Evolutionary conservation across 2,888 invertebrate species (phyloP).

Genomic region (Pterobdella sp.): DNA sequence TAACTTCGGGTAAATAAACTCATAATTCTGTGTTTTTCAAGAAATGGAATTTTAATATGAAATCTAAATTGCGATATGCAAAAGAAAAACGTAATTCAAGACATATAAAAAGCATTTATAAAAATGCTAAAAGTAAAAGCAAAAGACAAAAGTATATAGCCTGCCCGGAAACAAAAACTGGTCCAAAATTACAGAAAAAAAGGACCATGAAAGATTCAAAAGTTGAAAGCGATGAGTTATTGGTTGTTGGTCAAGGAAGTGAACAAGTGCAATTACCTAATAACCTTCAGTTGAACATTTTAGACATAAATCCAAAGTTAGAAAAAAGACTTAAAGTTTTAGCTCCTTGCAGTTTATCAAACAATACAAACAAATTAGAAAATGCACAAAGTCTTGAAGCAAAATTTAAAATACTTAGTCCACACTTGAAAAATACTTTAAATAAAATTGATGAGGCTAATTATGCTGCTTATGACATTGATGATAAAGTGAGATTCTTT

Average conservation of each 20-base stretch:
- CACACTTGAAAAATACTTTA: conserved; percentile 54
- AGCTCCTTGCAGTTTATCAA: not conserved
- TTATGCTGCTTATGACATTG: conserved; percentile 87
- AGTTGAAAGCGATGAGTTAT: not conserved
- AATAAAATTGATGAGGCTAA: conserved; percentile 63
- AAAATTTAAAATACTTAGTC: conserved; percentile 62
- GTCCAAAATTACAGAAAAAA: not conserved
- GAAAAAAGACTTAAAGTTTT: conserved; percentile 15
- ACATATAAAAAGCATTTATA: not conserved
- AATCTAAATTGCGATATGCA: conserved; percentile 5
- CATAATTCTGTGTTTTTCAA: not conserved
- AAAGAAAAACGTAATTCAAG: not conserved
- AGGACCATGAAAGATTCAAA: not conserved
- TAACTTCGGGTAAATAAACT: conserved; percentile 11
- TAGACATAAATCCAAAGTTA: not conserved
- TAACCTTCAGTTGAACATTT: not conserved
- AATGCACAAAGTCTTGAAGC: conserved; percentile 58
- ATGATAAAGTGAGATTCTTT: conserved; percentile 65
- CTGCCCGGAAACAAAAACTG: conserved; percentile 10
- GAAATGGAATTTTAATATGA: not conserved
- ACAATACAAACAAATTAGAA: not conserved
- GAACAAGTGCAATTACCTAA: conserved; percentile 3
- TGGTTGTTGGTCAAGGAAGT: not conserved
- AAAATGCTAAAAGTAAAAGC: not conserved
- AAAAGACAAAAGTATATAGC: not conserved